phyloP scores from a whole-genome alignment of 2,113 vertebrate genomes.

The Rhea americana region DNA sequence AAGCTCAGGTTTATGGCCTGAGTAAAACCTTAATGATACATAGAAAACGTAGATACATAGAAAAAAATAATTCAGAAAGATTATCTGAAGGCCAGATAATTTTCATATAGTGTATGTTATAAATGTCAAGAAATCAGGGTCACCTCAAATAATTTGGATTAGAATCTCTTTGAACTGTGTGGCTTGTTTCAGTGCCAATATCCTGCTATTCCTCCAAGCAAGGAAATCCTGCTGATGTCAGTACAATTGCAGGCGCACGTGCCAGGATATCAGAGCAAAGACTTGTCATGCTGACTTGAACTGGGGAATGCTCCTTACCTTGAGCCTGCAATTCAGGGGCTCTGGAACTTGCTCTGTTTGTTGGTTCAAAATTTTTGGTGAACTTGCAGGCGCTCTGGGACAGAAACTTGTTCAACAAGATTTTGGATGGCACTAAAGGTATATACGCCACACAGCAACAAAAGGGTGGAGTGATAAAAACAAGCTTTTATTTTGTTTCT shows the following conservation, averaged over 20 bases:
- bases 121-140: conserved; percentile 40
- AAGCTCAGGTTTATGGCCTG: not conserved
- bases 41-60: not conserved
- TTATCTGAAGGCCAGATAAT: not conserved
- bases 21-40: not conserved
- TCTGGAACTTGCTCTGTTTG: not conserved
- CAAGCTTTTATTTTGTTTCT: not conserved
- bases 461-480: not conserved
- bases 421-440: not conserved
- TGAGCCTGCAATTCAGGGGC: not conserved
- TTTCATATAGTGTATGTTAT: not conserved
- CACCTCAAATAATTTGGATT: conserved; percentile 20
- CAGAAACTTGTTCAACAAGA: not conserved
- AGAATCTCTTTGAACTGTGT: conserved; percentile 24
- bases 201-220: conserved; percentile 25
- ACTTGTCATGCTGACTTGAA: not conserved
- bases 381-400: not conserved
- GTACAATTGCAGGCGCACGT: not conserved
- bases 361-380: not conserved
- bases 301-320: not conserved
- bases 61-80: too few species aligned
- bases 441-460: not conserved
- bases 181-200: conserved; percentile 8
- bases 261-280: not conserved
- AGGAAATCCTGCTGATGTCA: conserved; percentile 58